Base-by-base conservation (phyloP, 1,140 invertebrate species). In the Conopomorpha cramerella region DNA sequence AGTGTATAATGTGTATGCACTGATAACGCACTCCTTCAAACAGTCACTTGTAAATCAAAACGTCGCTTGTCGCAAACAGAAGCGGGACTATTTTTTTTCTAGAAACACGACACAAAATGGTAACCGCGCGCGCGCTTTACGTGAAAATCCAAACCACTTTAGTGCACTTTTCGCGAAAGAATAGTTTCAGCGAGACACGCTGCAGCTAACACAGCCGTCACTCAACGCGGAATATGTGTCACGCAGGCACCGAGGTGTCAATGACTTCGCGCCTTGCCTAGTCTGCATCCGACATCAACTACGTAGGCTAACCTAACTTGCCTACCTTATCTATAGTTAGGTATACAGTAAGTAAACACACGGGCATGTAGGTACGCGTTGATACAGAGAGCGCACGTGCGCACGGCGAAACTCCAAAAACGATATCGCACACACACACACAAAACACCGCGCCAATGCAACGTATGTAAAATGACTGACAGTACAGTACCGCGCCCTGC, bases 191-290 rank as follows among this genome's bases (percentile, higher is more conserved):
- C 54, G 51, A 55, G 52, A 58, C 55, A 44, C 45, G 41, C 36
- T 40, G 46, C 51, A 51, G 54, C 54, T 59, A 51, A 45, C 48
- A 46, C 39, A 47, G 50, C 55, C 50, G 60, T 64, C 63, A 54
- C 45, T 50, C 45, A 39, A 12, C 19, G 37, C 47, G 46, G 61
- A 73, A 73, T 66, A 62, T 70, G 48, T 73, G 68, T 73, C 68
- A 73, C 38, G 46, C n/a, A n/a, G n/a, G n/a, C n/a, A n/a, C 42
- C 46, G 54, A 31, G 41, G 57, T 56, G 68, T 73, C 68, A 73
- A 55, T 61, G 68, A 70, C 65, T 62, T 52, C 40, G 37, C 47
- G 40, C 36, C 39, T 36, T 23, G 39, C 36, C 39, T 36, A 29
- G 35, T 25, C 34, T 36, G 32, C 35, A 38, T 33, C 31, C 4